A percentile compares a stretch with the other conserved stretches of the same genome.
Conservation (phyloP, 2,888 invertebrate genomes). For the Dichetophora obliterata region DNA sequence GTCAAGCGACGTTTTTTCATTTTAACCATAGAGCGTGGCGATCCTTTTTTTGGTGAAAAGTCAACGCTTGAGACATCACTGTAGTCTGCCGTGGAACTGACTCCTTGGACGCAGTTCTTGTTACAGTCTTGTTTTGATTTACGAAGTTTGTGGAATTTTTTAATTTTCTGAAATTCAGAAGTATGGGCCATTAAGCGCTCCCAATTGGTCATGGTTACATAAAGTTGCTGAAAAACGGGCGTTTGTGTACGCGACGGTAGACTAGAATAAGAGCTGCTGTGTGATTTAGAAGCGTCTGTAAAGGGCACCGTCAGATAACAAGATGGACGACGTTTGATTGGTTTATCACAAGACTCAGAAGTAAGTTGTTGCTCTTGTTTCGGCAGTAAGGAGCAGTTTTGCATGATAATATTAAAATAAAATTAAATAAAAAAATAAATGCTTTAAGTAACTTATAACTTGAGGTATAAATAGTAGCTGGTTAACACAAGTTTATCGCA, state of each 20-base stretch:
- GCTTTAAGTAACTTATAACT: no score
- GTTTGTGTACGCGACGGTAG: slow-evolving; percentile 68
- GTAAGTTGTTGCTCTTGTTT: slow-evolving; percentile 7
- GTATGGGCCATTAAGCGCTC: slow-evolving; percentile 62
- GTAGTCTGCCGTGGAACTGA: slow-evolving; percentile 47
- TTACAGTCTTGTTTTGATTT: slow-evolving; percentile 40
- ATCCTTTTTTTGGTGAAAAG: slow-evolving; percentile 45
- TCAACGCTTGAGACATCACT: slow-evolving; percentile 56
- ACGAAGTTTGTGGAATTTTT: slow-evolving; percentile 53
- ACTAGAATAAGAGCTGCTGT: slow-evolving; percentile 56
- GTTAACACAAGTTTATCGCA: no score
- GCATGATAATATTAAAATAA: no score
- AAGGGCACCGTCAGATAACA: slow-evolving; percentile 52
- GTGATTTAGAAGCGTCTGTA: slow-evolving; percentile 53
- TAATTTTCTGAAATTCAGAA: slow-evolving; percentile 55
- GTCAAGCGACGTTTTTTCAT: slow-evolving; percentile 50
- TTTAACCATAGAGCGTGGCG: slow-evolving; percentile 47
- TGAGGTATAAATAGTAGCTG: no score
- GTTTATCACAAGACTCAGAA: not conserved
- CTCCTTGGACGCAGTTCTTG: slow-evolving; percentile 33
- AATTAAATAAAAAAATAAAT: no score
- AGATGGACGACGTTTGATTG: slow-evolving; percentile 52
- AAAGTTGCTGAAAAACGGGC: slow-evolving; percentile 72
- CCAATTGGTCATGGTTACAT: slow-evolving; percentile 66
- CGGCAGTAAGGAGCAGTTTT: not conserved